phyloP scores from a whole-genome alignment of 2,113 vertebrate genomes.

The Henicopernis longicauda region DNA sequence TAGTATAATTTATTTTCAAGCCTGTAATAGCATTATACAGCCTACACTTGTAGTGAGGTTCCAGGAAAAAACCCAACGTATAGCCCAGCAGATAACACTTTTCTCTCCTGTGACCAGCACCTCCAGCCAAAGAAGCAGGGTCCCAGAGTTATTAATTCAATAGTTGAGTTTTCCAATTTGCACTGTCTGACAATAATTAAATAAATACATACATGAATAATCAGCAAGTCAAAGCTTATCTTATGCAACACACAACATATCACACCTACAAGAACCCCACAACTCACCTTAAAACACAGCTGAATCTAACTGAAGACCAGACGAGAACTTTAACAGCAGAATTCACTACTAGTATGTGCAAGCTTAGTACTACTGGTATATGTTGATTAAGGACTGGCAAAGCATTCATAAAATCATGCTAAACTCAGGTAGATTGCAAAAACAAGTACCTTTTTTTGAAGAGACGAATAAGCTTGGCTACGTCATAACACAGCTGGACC shows the following conservation, averaged over 20 bases:
- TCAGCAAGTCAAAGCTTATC: background rate
- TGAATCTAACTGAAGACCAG: background rate
- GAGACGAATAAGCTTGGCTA: constrained; percentile 82
- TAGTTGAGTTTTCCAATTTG: background rate
- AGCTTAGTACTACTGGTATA: background rate
- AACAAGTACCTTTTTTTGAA: constrained; percentile 80
- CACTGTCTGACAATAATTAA: background rate
- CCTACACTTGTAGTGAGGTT: background rate
- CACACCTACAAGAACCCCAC: background rate
- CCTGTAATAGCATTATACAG: background rate
- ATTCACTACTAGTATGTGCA: background rate
- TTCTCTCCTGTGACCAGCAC: background rate
- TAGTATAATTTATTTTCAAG: background rate
- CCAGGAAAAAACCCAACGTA: background rate
- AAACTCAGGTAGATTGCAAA: background rate
- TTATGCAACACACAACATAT: background rate
- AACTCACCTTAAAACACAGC: background rate
- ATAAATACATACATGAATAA: background rate
- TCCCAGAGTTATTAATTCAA: background rate
- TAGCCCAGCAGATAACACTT: background rate
- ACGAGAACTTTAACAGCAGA: background rate
- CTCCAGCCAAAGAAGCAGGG: background rate
- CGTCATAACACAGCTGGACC: constrained; percentile 84
- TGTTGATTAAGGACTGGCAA: background rate
- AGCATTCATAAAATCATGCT: background rate